phyloP scores from a whole-genome alignment of 2,888 invertebrate genomes.

The Eupsilia transversa region DNA sequence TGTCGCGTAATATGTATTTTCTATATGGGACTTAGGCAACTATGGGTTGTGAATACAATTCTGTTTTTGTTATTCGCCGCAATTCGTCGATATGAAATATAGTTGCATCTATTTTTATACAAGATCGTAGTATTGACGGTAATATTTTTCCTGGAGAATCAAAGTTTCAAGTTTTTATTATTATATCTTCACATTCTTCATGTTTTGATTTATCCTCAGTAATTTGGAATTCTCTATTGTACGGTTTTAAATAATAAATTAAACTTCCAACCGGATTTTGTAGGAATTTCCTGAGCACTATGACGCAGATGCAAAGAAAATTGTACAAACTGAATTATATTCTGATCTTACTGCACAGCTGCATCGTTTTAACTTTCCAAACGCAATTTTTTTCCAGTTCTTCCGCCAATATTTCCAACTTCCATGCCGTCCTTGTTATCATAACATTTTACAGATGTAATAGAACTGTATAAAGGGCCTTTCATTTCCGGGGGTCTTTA shows the following conservation, averaged over 20 bases:
- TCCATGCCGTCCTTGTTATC: slow-evolving; percentile 17
- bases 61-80: slow-evolving; percentile 52
- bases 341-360: slow-evolving; percentile 2
- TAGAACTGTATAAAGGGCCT: slow-evolving; percentile 41
- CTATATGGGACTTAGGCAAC: slow-evolving; percentile 21
- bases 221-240: slow-evolving; percentile 8
- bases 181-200: background rate
- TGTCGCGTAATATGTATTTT: slow-evolving; percentile 48
- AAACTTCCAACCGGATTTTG: no score
- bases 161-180: slow-evolving; percentile 4
- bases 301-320: slow-evolving; percentile 11
- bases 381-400: background rate
- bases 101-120: slow-evolving; percentile 37
- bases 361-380: slow-evolving; percentile 7
- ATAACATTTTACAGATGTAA: slow-evolving; percentile 44
- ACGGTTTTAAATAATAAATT: background rate
- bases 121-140: slow-evolving; percentile 21
- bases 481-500: slow-evolving; percentile 56
- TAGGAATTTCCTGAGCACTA: background rate
- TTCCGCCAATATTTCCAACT: slow-evolving; percentile 4
- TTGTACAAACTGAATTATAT: slow-evolving; percentile 27
- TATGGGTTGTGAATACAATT: slow-evolving; percentile 39
- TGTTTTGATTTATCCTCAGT: background rate
- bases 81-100: slow-evolving; percentile 43
- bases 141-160: slow-evolving; percentile 16